phyloP scores from a whole-genome alignment of 2,113 vertebrate species.

The Alouatta palliata region DNA sequence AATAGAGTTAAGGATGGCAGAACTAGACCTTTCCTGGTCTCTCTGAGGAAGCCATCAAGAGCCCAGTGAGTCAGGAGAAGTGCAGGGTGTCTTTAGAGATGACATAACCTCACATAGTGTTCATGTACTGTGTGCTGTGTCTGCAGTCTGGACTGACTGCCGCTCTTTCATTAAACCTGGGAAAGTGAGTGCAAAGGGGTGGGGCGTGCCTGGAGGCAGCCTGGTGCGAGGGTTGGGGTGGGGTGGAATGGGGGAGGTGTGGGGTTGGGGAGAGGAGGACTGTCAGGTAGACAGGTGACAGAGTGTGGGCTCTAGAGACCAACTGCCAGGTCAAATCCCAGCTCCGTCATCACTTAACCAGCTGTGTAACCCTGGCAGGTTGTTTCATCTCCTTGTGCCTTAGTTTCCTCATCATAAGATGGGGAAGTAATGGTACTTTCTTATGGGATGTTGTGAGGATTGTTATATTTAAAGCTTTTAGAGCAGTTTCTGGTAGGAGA shows the following conservation, averaged over 20 bases:
- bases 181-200: neutral
- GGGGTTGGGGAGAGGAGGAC: too few species aligned
- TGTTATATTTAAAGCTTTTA: neutral
- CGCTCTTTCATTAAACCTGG: neutral
- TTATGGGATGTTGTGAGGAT: neutral
- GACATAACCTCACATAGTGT: fast-evolving
- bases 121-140: fast-evolving
- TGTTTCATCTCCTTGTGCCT: neutral
- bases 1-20: fast-evolving
- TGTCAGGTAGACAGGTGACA: neutral
- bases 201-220: neutral
- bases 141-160: neutral
- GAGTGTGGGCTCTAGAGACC: neutral
- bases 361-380: neutral
- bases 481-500: neutral
- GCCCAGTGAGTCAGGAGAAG: neutral
- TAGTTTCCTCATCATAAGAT: neutral
- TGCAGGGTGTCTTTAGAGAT: neutral
- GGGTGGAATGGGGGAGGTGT: too few species aligned
- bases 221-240: too few species aligned
- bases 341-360: neutral
- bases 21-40: neutral
- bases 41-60: neutral
- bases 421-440: neutral
- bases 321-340: neutral